A percentile compares a stretch with the other conserved stretches of the same genome.
Evolutionary conservation across 2,113 vertebrate genomes (phyloP).

Genomic region (Loxodonta africana): DNA sequence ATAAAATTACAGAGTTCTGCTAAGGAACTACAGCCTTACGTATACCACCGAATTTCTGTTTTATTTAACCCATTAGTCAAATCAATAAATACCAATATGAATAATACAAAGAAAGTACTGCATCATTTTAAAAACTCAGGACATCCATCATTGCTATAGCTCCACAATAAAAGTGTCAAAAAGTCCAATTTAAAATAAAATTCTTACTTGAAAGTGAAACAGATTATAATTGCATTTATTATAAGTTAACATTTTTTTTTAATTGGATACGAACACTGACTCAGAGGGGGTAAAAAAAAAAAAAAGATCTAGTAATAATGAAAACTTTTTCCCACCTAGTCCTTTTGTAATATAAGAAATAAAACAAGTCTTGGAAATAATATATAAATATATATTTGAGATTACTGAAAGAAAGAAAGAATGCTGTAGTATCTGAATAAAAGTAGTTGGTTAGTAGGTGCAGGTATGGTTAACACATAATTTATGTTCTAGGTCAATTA

Average conservation of each 20-base stretch:
- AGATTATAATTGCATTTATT: not conserved
- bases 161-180: not conserved
- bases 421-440: not conserved
- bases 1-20: not conserved
- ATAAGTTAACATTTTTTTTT: not conserved
- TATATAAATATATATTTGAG: not conserved
- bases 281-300: not conserved
- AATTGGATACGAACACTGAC: not conserved
- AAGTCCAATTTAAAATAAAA: not conserved
- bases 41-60: not conserved
- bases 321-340: not conserved
- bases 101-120: not conserved
- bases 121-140: not conserved
- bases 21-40: not conserved
- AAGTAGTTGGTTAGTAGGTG: not conserved
- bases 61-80: not conserved
- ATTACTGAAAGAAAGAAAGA: not conserved
- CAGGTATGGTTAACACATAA: not conserved
- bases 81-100: not conserved
- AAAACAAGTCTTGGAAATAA: not conserved
- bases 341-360: not conserved
- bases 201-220: not conserved
- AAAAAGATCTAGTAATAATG: constrained; percentile 17
- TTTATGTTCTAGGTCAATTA: not conserved
- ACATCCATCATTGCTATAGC: not conserved